Percentiles rank a stretch among this genome's conserved stretches.
phyloP scores from a whole-genome alignment of 2,797 vertebrate species.

The Spinibarbus caldwelli region DNA sequence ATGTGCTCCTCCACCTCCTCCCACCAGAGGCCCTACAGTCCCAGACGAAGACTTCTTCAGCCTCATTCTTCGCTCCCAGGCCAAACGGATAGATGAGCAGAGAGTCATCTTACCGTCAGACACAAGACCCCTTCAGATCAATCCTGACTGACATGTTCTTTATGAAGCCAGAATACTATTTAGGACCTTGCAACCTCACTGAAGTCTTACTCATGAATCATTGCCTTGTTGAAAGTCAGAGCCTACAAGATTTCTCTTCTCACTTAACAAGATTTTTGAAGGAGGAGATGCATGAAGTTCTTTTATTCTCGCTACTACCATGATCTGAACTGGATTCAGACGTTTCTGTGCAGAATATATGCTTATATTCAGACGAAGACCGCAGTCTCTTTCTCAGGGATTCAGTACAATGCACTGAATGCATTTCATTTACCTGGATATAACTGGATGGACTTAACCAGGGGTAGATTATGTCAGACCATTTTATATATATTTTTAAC shows the following conservation, averaged over 20 bases:
- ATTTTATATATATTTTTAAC: slow-evolving; percentile 14
- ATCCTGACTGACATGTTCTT: slow-evolving; percentile 71
- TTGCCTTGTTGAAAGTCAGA: slow-evolving; percentile 5
- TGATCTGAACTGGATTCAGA: background rate
- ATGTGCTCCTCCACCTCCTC: background rate
- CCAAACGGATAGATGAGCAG: slow-evolving; percentile 96
- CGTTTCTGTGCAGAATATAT: background rate
- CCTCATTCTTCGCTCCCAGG: slow-evolving; percentile 92
- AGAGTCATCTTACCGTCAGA: slow-evolving; percentile 82
- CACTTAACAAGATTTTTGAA: slow-evolving; percentile 5
- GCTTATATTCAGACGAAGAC: slow-evolving; percentile 7
- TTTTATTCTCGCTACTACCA: background rate
- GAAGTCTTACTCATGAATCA: background rate
- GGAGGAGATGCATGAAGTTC: background rate
- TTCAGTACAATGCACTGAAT: slow-evolving; percentile 44
- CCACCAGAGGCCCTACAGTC: slow-evolving; percentile 84
- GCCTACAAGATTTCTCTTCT: background rate
- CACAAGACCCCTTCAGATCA: slow-evolving; percentile 68
- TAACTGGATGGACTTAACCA: slow-evolving; percentile 25
- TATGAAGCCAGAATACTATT: background rate
- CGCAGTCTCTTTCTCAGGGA: slow-evolving; percentile 48
- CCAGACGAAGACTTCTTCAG: slow-evolving; percentile 97
- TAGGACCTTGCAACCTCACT: slow-evolving; percentile 3
- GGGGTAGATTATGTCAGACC: background rate
- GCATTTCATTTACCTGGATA: slow-evolving; percentile 19